These are phyloP conservation scores for Sebastes oblongus DNA, from an alignment of 2,797 vertebrate species.

Conservation along the genomic window DNA sequence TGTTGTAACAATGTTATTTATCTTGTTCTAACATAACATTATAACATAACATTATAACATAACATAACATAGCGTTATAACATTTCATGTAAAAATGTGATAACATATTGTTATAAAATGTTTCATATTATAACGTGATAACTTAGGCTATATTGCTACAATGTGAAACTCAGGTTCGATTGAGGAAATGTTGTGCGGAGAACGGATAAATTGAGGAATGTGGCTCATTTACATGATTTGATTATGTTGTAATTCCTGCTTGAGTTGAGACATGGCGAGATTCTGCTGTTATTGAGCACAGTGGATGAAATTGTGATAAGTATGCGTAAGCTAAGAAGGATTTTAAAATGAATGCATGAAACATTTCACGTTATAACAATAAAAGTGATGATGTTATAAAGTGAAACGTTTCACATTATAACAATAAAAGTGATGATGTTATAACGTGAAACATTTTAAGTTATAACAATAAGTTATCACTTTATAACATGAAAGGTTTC, in stretches of 20 bases:
- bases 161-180: background rate
- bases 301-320: background rate
- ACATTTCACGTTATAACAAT: no score
- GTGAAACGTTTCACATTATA: no score
- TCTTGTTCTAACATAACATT: background rate
- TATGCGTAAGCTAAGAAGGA: no score
- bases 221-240: background rate
- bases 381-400: no score
- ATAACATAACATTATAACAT: no score
- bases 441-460: background rate
- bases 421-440: background rate
- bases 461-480: no score
- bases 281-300: background rate
- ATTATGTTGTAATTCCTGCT: background rate
- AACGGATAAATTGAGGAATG: background rate
- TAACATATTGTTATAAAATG: no score
- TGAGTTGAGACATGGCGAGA: background rate
- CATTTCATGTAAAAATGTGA: background rate
- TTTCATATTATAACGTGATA: background rate
- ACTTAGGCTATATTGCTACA: background rate
- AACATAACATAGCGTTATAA: no score
- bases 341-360: no score
- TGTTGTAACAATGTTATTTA: background rate
- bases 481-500: no score
- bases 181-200: background rate